Evolutionary conservation across 2,888 invertebrate species (phyloP), one percentile per base, ranked within the genome.

Genomic region (Drosophila incognita): DNA sequence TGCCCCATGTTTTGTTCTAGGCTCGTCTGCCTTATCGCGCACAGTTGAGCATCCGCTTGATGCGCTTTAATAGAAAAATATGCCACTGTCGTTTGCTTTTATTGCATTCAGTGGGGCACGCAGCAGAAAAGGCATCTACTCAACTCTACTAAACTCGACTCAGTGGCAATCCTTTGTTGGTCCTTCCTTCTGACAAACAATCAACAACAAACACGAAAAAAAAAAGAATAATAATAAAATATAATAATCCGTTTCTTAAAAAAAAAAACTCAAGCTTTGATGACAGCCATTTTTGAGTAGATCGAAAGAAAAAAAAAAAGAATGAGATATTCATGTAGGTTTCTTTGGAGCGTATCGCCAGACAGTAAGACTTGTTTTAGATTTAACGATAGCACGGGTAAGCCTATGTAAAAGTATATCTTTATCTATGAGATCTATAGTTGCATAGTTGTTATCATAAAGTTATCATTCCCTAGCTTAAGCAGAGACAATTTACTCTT

Each of bases 1-100:
- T 40, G 13, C 48, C 4, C 27, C 6, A 52, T 10, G 18, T 40
- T 40, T 36, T 33, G 59, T 65, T 63, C 46, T 46, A 46, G 46
- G 46, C 46, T 15, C 46, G 36, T 56, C 36, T 56, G 60, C 63
- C 78, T 74, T 82, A 75, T 82, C 82, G 69, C 82, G 69, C 78
- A 69, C 48, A 65, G 71, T 21, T 70, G 69, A 79, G 60, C 74
- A 69, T 73, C 72, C 68, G 69, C 46, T 64, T 70, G 82, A 82
- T 82, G 77, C 81, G 70, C 73, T 83, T 78, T 82, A 87, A 89
- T 89, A 89, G 80, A 83, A 89, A 89, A 82, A 70, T 76, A 76
- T 74, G 82, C 79, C 69, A 64, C 77, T 74, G 72, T 68, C 82
- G 70, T 76, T 79, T 58, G 63, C 40, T 79, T 84, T 84, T 84